phyloP scores from a whole-genome alignment of 2,888 invertebrate species.

The Homarus gammarus region DNA sequence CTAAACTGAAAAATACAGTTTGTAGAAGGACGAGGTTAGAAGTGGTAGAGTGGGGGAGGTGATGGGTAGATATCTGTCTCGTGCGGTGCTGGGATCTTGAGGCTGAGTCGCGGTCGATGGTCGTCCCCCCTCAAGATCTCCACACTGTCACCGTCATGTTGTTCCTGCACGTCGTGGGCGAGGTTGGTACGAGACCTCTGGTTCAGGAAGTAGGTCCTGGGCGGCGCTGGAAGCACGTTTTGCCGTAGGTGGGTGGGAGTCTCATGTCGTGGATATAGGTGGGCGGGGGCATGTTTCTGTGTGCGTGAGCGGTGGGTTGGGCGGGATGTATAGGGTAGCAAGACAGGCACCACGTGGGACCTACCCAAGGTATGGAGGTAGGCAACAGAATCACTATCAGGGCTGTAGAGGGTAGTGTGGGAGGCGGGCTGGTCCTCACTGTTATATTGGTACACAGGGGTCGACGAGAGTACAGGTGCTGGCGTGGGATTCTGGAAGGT shows the following conservation, averaged over 20 bases:
- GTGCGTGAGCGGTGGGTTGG: neutral
- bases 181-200: neutral
- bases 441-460: constrained; percentile 42
- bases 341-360: constrained; percentile 45
- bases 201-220: constrained; percentile 40
- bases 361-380: constrained; percentile 37
- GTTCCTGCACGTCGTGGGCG: neutral
- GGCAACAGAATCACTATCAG: constrained; percentile 18
- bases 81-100: constrained; percentile 47
- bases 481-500: neutral
- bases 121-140: constrained; percentile 44
- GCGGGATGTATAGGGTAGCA: neutral
- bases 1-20: too few relatives aligned
- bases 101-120: constrained; percentile 20
- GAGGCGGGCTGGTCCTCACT: neutral
- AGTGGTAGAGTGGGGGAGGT: constrained; percentile 24
- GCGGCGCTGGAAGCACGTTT: constrained; percentile 1
- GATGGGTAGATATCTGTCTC: constrained; percentile 63
- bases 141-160: constrained; percentile 22
- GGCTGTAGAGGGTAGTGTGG: constrained; percentile 45
- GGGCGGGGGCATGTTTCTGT: neutral
- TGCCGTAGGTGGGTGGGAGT: neutral
- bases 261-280: neutral
- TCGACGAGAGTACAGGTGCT: neutral
- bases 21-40: too few relatives aligned